phyloP scores from a whole-genome alignment of 2,888 invertebrate genomes.

The Acanthosepion lycidas region DNA sequence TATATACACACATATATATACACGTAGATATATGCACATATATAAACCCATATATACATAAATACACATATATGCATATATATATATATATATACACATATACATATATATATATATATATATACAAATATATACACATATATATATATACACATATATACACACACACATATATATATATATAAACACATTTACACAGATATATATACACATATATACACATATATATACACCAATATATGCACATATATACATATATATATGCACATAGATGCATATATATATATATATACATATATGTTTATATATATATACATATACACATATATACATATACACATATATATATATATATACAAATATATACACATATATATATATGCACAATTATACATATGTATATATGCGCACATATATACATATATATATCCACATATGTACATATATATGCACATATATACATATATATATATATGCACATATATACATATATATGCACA shows the following conservation, averaged over 20 bases:
- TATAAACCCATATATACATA: too few relatives aligned
- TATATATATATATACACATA: too few relatives aligned
- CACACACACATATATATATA: not conserved
- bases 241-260: not conserved
- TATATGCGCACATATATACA: not conserved
- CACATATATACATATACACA: not conserved
- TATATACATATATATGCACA: too few relatives aligned
- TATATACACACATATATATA: too few relatives aligned
- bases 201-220: not conserved
- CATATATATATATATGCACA: conserved; percentile 17
- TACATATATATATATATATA: too few relatives aligned
- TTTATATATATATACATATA: not conserved
- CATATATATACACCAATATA: not conserved
- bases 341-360: too few relatives aligned
- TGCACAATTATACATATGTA: not conserved
- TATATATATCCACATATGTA: not conserved
- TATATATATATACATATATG: not conserved
- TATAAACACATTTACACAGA: not conserved
- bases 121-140: too few relatives aligned
- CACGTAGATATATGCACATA: too few relatives aligned
- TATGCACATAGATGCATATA: not conserved
- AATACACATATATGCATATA: not conserved
- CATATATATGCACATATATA: not conserved
- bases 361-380: not conserved
- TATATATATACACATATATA: not conserved